Base-by-base conservation (phyloP, 1,140 invertebrate genomes). In the Pseudomyrmex dendroicus region DNA sequence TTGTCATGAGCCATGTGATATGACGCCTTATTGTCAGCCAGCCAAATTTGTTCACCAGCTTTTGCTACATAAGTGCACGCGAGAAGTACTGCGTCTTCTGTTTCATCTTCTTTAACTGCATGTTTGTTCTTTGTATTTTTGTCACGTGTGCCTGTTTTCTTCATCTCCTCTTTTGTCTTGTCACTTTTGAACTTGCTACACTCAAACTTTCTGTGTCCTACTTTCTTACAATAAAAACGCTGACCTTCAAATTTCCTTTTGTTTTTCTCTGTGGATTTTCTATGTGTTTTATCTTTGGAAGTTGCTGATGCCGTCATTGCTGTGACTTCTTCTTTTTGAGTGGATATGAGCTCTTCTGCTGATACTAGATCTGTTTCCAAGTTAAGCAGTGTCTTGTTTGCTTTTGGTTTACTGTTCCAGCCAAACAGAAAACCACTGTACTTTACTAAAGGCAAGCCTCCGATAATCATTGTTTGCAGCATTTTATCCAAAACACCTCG, bases 391-490 rank as follows among this genome's bases (percentile, higher is more conserved):
- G 17, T 50, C 5, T 67, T 67, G 12, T 67, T 25, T 13, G 35
- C 10, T 1, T 2, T 50, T 12, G 64, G 17, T 15, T 67, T 67
- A 3, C 46, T 22, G 5, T 50, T 50, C 64, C 46, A 67, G 9
- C 64, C 64, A 10, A 67, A 67, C 12, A 67, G 17, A 50, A 67
- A 67, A 50, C 64, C 46, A 8, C 44, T 67, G 5, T 67, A 67
- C 15, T 67, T 67, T 50, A 67, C 64, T 2, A 46, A 22, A 50
- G 64, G 17, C 8, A 67, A 17, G 2, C 64, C 46, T 67, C 50
- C 64, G 7, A 50, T 50, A 15, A 67, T 67, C 13, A 67, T 67
- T 0, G 46, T 67, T 67, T 67, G 46, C 17, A 67, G 17, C 64
- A 50, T 67, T 2, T 50, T 13, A 9, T 67, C 64, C 8, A 46